A percentile compares a stretch with the other conserved stretches of the same genome.
phyloP scores from a whole-genome alignment of 2,888 invertebrate species.

The Drosophila infuscata region DNA sequence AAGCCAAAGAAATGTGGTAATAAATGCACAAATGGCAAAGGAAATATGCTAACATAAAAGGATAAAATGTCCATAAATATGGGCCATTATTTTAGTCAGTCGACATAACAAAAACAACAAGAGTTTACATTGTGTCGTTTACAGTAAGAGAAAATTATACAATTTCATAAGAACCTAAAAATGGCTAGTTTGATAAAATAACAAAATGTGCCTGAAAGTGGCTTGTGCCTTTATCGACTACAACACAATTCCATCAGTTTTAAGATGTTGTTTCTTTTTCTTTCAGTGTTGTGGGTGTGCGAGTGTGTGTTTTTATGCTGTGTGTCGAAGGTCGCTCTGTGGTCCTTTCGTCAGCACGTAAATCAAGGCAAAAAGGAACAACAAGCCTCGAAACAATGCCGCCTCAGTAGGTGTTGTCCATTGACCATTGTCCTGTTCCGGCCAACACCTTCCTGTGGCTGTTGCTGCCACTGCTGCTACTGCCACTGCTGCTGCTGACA shows the following conservation, averaged over 20 bases:
- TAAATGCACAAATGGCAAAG: constrained; percentile 60
- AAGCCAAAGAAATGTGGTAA: constrained; percentile 48
- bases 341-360: constrained; percentile 82
- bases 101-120: constrained; percentile 44
- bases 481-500: constrained; percentile 40
- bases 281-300: not conserved
- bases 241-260: not conserved
- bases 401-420: constrained; percentile 68
- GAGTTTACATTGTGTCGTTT: constrained; percentile 3
- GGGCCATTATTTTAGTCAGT: constrained; percentile 75
- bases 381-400: constrained; percentile 43
- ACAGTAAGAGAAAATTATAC: not conserved
- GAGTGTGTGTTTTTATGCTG: constrained; percentile 17
- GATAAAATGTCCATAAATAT: constrained; percentile 83
- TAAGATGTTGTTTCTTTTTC: not conserved
- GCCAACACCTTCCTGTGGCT: constrained; percentile 58
- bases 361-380: constrained; percentile 68
- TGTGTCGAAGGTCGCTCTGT: constrained; percentile 41
- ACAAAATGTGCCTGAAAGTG: not conserved
- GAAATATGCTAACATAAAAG: constrained; percentile 79
- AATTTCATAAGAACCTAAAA: not conserved
- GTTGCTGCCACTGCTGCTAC: not conserved
- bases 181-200: too few species aligned
- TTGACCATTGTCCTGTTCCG: constrained; percentile 45
- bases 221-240: too few species aligned